Base-by-base conservation (phyloP, 2,888 invertebrate species). In the Macrophya annulata region DNA sequence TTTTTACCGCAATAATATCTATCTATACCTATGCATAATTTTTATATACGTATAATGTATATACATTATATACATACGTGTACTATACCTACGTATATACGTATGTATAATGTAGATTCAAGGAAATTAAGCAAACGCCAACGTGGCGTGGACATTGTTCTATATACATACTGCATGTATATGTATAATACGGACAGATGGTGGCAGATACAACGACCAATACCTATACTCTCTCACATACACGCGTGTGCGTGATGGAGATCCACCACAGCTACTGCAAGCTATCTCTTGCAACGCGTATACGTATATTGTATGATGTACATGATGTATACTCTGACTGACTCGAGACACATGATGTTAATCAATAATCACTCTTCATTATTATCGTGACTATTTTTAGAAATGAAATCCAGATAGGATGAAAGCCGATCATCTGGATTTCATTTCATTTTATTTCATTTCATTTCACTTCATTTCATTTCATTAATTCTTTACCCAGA, bases 131-230 rank as follows among this genome's bases (percentile, higher is more conserved):
- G 37, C 37, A 12, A 37, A 15, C 68, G 68, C 68, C 68, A 37
- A 68, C 17, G 68, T 68, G 37, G 31, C 15, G 9, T 9, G 68
- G 68, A 68, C 68, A 17, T 37, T 68, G 37, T 68, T 68, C 48
- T 55, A 5, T 55, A 17, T 55, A 37, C 68, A 31, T 68, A 68
- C 68, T 6, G 15, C 17, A 37, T 68, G 68, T 31, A 37, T 68
- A 37, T 31, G n/a, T 72, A 31, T 31, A 43, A 72, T 72, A 68
- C 37, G 31, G 68, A 31, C 31, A 68, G 68, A 68, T 68, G 68
- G 68, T 68, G 68, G 37, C 68, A 17, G 31, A 37, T 68, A 68
- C 68, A 68, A 37, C 37, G 68, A 37, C 4, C 15, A 37, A 37
- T 37, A 15, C 6, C 55, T n/a, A 55, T 17, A 68, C 68, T 37